Base-by-base conservation (phyloP, 2,113 vertebrate genomes). In the Daphoenositta chrysoptera region DNA sequence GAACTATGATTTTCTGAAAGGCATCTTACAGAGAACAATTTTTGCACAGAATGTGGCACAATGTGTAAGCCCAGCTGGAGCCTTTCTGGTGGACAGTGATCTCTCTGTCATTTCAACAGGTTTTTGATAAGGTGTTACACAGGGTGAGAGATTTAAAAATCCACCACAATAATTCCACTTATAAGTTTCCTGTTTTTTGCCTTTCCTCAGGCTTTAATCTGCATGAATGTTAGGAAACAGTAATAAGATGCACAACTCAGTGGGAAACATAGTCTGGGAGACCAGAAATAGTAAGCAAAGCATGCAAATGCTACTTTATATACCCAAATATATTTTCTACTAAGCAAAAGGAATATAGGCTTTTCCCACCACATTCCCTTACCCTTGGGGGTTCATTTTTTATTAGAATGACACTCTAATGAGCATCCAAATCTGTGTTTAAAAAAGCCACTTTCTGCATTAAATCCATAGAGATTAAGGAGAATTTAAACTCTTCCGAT, bases 261-360 rank as follows among this genome's bases (percentile, higher is more conserved):
- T 78, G 48, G 80, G 68, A 96, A 95, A 93, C 53, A 81, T 14
- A 82, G 87, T 42, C 28, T 69, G 71, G 42, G 58, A 80, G 66
- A 87, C 21, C 60, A 97, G 83, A 90, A 93, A 95, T 60, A 90
- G 79, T 42, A 89, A 64, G 30, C 44, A 86, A 82, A 77, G n/a
- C 40, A 84, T 65, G 48, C 53, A 61, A 82, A 93, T 45, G 28
- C 7, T 75, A 75, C 37, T 76, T 86, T 89, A 70, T 81, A 93
- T 66, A 86, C 33, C 5, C 72, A 89, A 37, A 75, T 73, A 31
- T 73, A n/a, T 83, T 88, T 94, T 81, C 53, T 86, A 71, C 83
- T 69, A 86, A 86, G 42, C 50, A 70, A 65, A 89, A 85, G 30
- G 47, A 86, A 45, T 40, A 70, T 1, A 71, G 35, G 21, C 33